Evolutionary conservation across 2,888 invertebrate species (phyloP), one percentile per base, ranked within the genome.

Genomic region (Diplolepis rosae): DNA sequence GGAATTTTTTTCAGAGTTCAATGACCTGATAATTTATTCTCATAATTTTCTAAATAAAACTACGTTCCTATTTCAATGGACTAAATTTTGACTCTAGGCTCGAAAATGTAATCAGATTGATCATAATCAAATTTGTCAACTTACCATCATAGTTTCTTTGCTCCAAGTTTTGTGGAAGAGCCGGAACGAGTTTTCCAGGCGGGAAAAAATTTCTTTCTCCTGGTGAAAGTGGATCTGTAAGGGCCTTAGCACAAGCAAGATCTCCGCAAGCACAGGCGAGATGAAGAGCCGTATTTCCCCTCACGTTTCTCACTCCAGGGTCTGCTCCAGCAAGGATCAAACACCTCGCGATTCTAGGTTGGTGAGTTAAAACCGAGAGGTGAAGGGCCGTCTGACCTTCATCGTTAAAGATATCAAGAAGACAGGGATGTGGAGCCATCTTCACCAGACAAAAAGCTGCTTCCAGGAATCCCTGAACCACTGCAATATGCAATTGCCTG

Each of bases 221-320:
- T 15, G 89, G 87, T 42, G 91, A 90, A 1, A 95, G 91, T 0
- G 94, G 93, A 71, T 92, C 91, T 1, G 95, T 92, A 51, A 98
- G 90, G 0, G 95, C 94, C 80, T 92, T 92, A 7, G 95, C 92
- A 83, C 94, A 94, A 48, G 92, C 91, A 35, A 93, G 83, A 84
- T 95, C 92, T 6, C 95, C 95, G 18, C 91, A 90, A 72, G 91
- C 90, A 70, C 95, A 94, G 0, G 97, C 97, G 72, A 96, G 90
- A 88, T 98, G 98, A 6, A 98, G 89, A 0, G 97, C 93, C 0
- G 96, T 97, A 87, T 97, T 95, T 3, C 98, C 98, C 72, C 92
- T 90, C 67, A 92, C 89, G 85, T 97, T 96, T 65, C 95, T 81
- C 4, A 80, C 27, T 0, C 90, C 89, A 1, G 90, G 89, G 67